A percentile compares a stretch with the other conserved stretches of the same genome.
These are phyloP conservation scores for Micropterix aruncella DNA, from an alignment of 2,888 invertebrate species.

Conservation along the genomic window DNA sequence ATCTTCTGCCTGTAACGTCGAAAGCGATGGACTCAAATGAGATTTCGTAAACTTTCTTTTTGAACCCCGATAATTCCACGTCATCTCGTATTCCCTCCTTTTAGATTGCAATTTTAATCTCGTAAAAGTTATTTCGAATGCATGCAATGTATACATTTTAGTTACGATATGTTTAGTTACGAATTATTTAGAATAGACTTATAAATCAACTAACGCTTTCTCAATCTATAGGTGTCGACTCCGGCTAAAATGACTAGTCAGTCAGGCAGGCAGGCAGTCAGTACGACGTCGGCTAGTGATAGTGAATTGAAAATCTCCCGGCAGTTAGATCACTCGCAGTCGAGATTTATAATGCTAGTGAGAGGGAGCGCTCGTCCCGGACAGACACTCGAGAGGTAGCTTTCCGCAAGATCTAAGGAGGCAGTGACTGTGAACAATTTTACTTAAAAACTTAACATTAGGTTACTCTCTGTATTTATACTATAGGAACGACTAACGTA, in stretches of 20 bases:
- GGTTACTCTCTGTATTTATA: background rate
- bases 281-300: background rate
- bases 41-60: no score
- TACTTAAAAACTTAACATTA: background rate
- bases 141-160: no score
- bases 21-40: no score
- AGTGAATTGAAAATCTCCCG: background rate
- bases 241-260: background rate
- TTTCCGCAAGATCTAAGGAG: background rate
- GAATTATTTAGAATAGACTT: no score
- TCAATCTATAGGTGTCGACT: background rate
- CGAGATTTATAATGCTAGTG: background rate
- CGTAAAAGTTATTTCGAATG: no score
- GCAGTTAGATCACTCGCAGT: background rate
- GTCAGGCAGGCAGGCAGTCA: background rate
- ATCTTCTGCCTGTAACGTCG: no score
- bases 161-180: no score
- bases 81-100: no score
- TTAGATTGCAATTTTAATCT: no score
- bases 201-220: background rate
- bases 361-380: background rate
- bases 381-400: background rate
- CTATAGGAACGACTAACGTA: background rate
- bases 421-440: background rate
- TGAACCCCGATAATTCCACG: no score